phyloP scores from a whole-genome alignment of 2,113 vertebrate species.

The Elephas maximus region DNA sequence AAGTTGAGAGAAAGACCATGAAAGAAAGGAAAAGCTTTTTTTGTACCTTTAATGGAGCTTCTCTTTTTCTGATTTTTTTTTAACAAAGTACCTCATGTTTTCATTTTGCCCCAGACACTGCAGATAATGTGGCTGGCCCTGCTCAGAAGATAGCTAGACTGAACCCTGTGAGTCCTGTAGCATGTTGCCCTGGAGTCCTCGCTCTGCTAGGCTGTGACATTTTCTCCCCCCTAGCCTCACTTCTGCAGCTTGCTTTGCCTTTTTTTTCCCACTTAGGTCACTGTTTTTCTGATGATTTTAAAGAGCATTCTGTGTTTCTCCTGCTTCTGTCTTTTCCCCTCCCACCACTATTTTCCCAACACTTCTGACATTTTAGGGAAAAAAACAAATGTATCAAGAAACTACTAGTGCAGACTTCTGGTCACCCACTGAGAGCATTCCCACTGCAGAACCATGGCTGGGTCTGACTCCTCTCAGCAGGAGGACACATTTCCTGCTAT shows the following conservation, averaged over 20 bases:
- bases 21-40: not conserved
- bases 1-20: not conserved
- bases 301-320: constrained; percentile 36
- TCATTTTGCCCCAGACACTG: not conserved
- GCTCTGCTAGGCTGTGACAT: not conserved
- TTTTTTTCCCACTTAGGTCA: not conserved
- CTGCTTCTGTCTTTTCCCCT: not conserved
- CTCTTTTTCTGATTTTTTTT: not conserved
- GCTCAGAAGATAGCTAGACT: not conserved
- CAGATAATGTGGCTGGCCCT: not conserved
- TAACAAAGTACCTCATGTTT: not conserved
- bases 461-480: not conserved
- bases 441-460: not conserved
- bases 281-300: constrained; percentile 2
- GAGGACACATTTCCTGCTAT: not conserved
- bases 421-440: not conserved
- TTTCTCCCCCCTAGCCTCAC: not conserved
- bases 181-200: fast-evolving
- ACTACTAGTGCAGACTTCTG: fast-evolving
- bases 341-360: not conserved
- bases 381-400: constrained; percentile 2
- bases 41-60: no score
- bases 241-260: not conserved
- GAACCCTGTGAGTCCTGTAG: fast-evolving
- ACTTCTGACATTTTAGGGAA: constrained; percentile 27